Evolutionary conservation across 2,888 invertebrate species (phyloP).

Genomic region (Nowickia ferox): DNA sequence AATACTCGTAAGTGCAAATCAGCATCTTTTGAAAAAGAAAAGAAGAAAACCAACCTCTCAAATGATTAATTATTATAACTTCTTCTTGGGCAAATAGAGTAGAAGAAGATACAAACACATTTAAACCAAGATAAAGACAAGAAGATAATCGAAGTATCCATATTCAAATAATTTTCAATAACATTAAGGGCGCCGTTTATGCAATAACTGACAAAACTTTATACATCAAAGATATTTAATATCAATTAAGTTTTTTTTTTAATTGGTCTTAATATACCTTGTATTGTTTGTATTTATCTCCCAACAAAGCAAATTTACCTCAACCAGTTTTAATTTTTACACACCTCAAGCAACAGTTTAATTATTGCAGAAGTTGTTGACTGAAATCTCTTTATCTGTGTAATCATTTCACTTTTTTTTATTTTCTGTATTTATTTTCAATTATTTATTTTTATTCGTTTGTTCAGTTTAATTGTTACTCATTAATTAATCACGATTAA

Average conservation of each 20-base stretch:
- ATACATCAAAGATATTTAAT: too few species aligned
- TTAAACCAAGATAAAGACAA: too few species aligned
- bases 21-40: neutral
- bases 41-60: constrained; percentile 1
- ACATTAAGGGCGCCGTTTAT: too few species aligned
- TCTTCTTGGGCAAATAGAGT: neutral
- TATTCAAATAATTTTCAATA: too few species aligned
- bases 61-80: constrained; percentile 19
- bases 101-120: too few species aligned
- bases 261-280: constrained; percentile 19
- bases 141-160: too few species aligned
- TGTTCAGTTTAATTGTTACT: constrained; percentile 65
- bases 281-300: constrained; percentile 21
- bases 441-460: constrained; percentile 47
- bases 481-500: constrained; percentile 72
- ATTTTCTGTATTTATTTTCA: constrained; percentile 4
- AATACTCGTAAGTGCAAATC: constrained; percentile 9
- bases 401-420: constrained; percentile 31
- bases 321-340: constrained; percentile 45
- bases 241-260: constrained; percentile 14
- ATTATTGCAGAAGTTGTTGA: neutral
- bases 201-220: too few species aligned
- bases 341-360: constrained; percentile 11
- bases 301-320: constrained; percentile 3
- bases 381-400: constrained; percentile 42